Conservation (phyloP, 1,140 invertebrate species). For the Megathymus violae region DNA sequence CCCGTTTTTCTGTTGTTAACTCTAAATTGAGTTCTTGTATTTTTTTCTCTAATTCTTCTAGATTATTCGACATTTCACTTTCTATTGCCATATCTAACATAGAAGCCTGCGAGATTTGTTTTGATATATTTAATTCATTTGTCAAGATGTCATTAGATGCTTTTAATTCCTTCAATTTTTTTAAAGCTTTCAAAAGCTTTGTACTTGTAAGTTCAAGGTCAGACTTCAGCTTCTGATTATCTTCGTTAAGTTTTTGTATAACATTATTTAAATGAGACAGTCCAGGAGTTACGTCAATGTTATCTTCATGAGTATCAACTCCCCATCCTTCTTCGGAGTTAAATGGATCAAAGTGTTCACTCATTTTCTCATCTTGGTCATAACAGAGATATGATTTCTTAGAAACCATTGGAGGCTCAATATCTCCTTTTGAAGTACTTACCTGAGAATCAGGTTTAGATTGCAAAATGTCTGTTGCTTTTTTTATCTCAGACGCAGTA, state of each 20-base stretch:
- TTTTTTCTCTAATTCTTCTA: slow-evolving; percentile 86
- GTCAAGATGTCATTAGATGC: slow-evolving; percentile 85
- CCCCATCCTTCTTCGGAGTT: slow-evolving; percentile 80
- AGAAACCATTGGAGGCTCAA: slow-evolving; percentile 71
- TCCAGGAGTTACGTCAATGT: slow-evolving; percentile 54
- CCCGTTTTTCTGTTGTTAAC: slow-evolving; percentile 84
- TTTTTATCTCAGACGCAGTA: slow-evolving; percentile 36
- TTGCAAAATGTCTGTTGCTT: slow-evolving; percentile 46
- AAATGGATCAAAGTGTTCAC: slow-evolving; percentile 62
- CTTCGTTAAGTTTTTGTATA: slow-evolving; percentile 59
- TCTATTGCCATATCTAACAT: slow-evolving; percentile 90
- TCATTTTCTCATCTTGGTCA: slow-evolving; percentile 45
- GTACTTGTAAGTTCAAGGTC: slow-evolving; percentile 86
- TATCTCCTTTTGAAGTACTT: slow-evolving; percentile 27
- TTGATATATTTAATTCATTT: slow-evolving; percentile 83
- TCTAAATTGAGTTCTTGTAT: slow-evolving; percentile 85
- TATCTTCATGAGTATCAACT: slow-evolving; percentile 58
- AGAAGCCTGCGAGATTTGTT: slow-evolving; percentile 83
- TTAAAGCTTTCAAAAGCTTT: slow-evolving; percentile 88
- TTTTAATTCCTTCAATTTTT: slow-evolving; percentile 91
- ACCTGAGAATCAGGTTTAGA: slow-evolving; percentile 32
- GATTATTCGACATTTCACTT: slow-evolving; percentile 89
- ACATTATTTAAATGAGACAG: slow-evolving; percentile 61
- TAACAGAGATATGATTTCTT: slow-evolving; percentile 84
- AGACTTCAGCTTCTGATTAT: slow-evolving; percentile 73